Conservation (phyloP, 2,888 invertebrate genomes). For the Trachelus tabidus region DNA sequence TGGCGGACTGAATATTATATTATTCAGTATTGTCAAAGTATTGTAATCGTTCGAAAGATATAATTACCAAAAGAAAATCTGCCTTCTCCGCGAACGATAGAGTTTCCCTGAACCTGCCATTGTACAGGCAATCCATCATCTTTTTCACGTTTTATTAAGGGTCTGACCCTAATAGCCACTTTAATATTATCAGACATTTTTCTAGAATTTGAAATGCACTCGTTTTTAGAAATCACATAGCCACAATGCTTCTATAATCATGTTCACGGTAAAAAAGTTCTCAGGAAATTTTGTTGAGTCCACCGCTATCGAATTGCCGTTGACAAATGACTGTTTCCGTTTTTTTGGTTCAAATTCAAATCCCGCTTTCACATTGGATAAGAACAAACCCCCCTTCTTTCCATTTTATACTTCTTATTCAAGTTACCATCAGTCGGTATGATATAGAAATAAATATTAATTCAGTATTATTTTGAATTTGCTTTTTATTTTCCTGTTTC, state of each 20-base stretch:
- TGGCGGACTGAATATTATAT: background rate
- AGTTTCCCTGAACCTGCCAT: constrained; percentile 74
- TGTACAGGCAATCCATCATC: constrained; percentile 70
- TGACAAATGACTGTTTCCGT: background rate
- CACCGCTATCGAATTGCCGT: background rate
- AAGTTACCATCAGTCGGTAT: background rate
- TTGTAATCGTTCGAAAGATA: background rate
- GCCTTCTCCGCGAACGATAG: constrained; percentile 66
- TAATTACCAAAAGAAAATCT: constrained; percentile 55
- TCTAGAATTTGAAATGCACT: background rate
- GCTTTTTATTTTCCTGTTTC: background rate
- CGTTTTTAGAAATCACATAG: background rate
- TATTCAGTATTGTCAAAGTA: background rate
- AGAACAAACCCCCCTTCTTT: background rate
- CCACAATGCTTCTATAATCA: background rate
- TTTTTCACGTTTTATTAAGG: constrained; percentile 74
- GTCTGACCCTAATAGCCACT: constrained; percentile 81
- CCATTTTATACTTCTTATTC: background rate
- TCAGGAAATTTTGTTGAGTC: background rate
- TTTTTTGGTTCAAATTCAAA: background rate
- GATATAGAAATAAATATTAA: background rate
- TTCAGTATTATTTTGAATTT: background rate
- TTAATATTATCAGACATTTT: constrained; percentile 76
- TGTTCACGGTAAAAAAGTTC: background rate
- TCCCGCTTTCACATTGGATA: background rate